Percentiles rank a stretch among this genome's conserved stretches.
These are phyloP conservation scores for Chouioia cunea DNA, from an alignment of 2,888 invertebrate genomes.

Conservation along the genomic window DNA sequence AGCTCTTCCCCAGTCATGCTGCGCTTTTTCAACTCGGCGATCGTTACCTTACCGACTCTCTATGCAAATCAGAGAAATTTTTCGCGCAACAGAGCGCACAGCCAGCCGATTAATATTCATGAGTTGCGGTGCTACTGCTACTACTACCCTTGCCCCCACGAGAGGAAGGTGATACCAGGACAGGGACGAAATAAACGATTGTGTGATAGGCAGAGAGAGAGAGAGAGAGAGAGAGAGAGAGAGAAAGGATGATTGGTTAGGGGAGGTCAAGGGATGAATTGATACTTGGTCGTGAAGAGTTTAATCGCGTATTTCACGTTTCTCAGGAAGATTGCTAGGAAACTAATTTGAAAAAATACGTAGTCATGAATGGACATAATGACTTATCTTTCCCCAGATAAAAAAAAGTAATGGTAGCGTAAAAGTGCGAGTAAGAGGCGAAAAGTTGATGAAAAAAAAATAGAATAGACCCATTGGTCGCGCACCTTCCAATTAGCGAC, in stretches of 20 bases:
- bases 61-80: constrained; percentile 60
- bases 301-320: not conserved
- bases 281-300: not conserved
- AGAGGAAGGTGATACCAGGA: not conserved
- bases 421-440: not conserved
- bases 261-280: not conserved
- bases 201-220: not conserved
- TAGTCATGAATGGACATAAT: too few species aligned
- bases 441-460: not conserved
- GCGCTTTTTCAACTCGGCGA: constrained; percentile 83
- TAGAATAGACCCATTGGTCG: not conserved
- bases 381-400: too few species aligned
- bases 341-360: too few species aligned
- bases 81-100: constrained; percentile 21
- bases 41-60: constrained; percentile 90
- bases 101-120: constrained; percentile 43
- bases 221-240: not conserved
- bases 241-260: not conserved
- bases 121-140: constrained; percentile 19
- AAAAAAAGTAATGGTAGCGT: too few species aligned
- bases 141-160: not conserved
- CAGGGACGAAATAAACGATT: not conserved
- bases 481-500: constrained; percentile 96
- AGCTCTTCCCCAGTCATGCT: constrained; percentile 90
- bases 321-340: not conserved